Conservation (phyloP, 2,888 invertebrate species). For the Zygaena filipendulae region DNA sequence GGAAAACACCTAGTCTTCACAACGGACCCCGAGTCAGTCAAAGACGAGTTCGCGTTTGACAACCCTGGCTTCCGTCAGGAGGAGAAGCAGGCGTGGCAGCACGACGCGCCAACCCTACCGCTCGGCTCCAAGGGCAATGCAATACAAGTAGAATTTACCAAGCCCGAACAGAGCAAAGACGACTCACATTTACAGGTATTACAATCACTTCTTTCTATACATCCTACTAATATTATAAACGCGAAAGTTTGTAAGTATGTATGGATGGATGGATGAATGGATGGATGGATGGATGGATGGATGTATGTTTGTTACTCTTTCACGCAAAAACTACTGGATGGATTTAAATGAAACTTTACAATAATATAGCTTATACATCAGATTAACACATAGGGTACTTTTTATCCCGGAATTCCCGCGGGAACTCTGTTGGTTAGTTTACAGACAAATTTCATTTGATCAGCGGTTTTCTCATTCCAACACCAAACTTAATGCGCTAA, state of each 20-base stretch:
- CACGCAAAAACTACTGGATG: too few relatives aligned
- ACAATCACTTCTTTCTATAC: slow-evolving; percentile 9
- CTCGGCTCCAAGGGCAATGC: slow-evolving; percentile 45
- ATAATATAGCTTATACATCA: too few relatives aligned
- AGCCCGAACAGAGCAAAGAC: slow-evolving; percentile 51
- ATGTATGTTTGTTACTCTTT: too few relatives aligned
- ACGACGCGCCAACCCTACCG: slow-evolving; percentile 55
- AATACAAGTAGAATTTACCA: slow-evolving; percentile 50
- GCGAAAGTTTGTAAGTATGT: too few relatives aligned
- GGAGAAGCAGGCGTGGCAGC: slow-evolving; percentile 50
- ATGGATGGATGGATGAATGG: too few relatives aligned
- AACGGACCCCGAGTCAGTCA: slow-evolving; percentile 81
- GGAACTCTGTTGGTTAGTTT: neutral
- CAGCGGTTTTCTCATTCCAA: slow-evolving; percentile 1
- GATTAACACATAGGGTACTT: too few relatives aligned
- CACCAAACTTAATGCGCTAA: too few relatives aligned
- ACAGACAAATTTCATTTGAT: neutral
- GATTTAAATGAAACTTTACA: too few relatives aligned
- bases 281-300: too few relatives aligned
- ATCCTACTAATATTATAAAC: too few relatives aligned
- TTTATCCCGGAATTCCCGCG: too few relatives aligned
- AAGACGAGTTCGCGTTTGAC: slow-evolving; percentile 82
- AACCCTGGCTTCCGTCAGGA: slow-evolving; percentile 79
- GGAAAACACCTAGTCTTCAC: slow-evolving; percentile 79
- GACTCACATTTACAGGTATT: slow-evolving; percentile 51